Percentiles rank a stretch among this genome's conserved stretches.
These are phyloP conservation scores for Drosophila melanica DNA, from an alignment of 1,140 invertebrate species.

Conservation along the genomic window DNA sequence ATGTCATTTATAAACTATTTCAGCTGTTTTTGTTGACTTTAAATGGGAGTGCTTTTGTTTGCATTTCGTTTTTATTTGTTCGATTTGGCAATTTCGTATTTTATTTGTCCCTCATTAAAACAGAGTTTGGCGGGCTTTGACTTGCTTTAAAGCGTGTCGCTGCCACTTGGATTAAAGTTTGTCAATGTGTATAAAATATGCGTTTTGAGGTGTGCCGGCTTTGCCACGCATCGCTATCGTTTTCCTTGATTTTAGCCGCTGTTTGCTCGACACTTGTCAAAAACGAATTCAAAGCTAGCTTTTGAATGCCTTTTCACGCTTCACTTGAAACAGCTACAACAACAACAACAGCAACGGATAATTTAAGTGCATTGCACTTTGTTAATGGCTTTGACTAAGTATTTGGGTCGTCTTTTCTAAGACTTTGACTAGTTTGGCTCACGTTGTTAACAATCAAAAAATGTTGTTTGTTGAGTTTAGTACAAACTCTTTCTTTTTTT, in stretches of 20 bases:
- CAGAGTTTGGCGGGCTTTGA: too few species aligned
- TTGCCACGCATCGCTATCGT: background rate
- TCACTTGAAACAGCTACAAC: constrained; percentile 34
- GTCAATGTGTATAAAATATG: constrained; percentile 26
- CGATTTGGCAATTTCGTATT: background rate
- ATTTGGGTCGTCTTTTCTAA: constrained; percentile 22
- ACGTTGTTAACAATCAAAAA: background rate
- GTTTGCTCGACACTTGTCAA: constrained; percentile 22
- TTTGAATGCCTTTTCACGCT: constrained; percentile 25
- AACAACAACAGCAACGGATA: background rate
- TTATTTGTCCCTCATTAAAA: constrained; percentile 15
- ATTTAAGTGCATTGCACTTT: constrained; percentile 35
- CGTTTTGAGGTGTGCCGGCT: constrained; percentile 1
- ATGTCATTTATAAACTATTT: constrained; percentile 20
- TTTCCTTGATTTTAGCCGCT: background rate
- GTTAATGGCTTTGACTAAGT: constrained; percentile 5
- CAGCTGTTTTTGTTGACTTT: constrained; percentile 12
- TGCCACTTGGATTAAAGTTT: background rate
- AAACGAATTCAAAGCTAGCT: constrained; percentile 3
- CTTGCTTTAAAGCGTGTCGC: background rate
- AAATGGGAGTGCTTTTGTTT: constrained; percentile 5
- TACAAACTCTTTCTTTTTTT: constrained; percentile 11
- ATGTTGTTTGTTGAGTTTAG: constrained; percentile 1
- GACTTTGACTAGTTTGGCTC: constrained; percentile 18
- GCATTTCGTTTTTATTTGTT: background rate